Base-by-base conservation (phyloP, 2,113 vertebrate species). In the Rhinoderma darwinii region DNA sequence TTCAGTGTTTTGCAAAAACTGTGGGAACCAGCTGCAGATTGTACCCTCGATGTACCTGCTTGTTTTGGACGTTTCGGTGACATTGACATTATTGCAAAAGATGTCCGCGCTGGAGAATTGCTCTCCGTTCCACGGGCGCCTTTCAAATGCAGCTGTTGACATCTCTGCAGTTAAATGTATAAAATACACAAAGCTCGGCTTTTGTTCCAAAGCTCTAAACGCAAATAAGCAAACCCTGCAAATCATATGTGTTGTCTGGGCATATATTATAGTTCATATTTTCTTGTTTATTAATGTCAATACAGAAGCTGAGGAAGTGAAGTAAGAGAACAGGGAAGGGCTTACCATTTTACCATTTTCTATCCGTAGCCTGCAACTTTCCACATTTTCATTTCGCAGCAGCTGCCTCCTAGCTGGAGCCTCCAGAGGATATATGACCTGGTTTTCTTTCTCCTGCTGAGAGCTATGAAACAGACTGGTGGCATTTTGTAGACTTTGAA, bases 391-490 rank as follows among this genome's bases (percentile, higher is more conserved):
- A 66, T 78, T 14, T 70, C 0, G 84, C 43, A 72, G 44, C 47
- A 86, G 47, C 61, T 80, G 76, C 84, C 84, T 86, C 76, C 44
- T 51, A 79, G 84, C 63, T 39, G 39, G 47, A 81, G 76, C 84
- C 77, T 86, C 77, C 59, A 81, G 77, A 81, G 84, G 76, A 81
- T 86, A 81, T 54, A 56, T 86, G 84, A 86, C 84, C 84, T 86
- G 84, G 76, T 80, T 86, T 86, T 86, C 84, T 86, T 86, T 79
- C 76, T 79, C 77, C 84, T 86, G 84, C 84, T 86, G 84, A 86
- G 84, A 86, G 84, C 84, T 25, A 70, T 66, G 84, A 86, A 86
- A 86, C 75, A 79, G 84, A 51, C 84, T 86, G 76, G 56, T 86
- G 75, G 76, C 59, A 43, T 85, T 78, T 78, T 20, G 37, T 25